These are phyloP conservation scores for Coptodon bakossiorum DNA, from an alignment of 2,113 vertebrate species.

Conservation along the genomic window DNA sequence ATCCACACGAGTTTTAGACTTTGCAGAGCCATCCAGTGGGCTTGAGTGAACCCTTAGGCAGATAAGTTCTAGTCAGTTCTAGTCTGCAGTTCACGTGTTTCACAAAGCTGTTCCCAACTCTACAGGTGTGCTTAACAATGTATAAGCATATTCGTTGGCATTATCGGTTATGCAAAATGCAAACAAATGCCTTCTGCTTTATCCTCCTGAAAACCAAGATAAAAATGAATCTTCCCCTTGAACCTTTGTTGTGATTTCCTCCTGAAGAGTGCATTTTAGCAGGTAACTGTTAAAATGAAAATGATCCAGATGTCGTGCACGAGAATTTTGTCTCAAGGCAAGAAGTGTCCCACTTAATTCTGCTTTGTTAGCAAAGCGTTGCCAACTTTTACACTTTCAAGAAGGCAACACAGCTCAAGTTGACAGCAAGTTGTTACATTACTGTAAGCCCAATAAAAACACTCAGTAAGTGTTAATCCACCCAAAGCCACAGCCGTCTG, in stretches of 20 bases:
- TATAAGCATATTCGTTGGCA: neutral
- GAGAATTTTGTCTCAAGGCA: neutral
- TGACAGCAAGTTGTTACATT: neutral
- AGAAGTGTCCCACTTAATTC: neutral
- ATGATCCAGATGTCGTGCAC: neutral
- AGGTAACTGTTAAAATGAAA: neutral
- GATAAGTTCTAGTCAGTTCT: neutral
- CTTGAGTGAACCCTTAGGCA: neutral
- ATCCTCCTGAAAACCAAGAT: neutral
- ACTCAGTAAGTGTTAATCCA: neutral
- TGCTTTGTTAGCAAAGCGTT: neutral
- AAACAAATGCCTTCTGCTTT: neutral
- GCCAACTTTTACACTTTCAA: neutral
- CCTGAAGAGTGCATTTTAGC: neutral
- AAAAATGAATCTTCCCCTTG: neutral
- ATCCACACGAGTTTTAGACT: neutral
- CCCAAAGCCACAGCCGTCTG: neutral
- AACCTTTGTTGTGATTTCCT: neutral
- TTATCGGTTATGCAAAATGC: neutral
- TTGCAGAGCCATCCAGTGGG: neutral
- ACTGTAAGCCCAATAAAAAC: neutral
- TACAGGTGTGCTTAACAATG: accelerated
- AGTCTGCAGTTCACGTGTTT: neutral
- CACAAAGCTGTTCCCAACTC: neutral
- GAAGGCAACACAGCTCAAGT: neutral